Conservation (phyloP, 2,888 invertebrate genomes). For the Sthenelais limicola region DNA sequence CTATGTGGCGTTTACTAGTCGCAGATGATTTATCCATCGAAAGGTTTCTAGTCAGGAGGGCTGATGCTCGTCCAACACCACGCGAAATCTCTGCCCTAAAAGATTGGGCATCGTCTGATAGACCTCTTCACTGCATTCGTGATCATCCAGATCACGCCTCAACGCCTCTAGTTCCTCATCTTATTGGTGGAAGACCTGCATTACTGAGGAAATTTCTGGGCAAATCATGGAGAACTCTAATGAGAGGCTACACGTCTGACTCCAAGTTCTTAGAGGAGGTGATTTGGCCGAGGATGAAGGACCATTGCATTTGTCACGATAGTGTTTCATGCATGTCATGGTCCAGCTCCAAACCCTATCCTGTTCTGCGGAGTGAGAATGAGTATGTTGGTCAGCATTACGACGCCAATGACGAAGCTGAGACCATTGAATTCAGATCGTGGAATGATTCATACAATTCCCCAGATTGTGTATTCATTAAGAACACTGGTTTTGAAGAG, state of each 20-base stretch:
- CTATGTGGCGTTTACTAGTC: conserved; percentile 51
- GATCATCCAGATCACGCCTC: conserved; percentile 51
- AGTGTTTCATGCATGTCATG: conserved; percentile 52
- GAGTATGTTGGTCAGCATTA: conserved; percentile 51
- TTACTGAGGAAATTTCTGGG: conserved; percentile 21
- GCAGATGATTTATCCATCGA: conserved; percentile 50
- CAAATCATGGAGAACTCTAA: conserved; percentile 41
- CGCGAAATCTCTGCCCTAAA: conserved; percentile 49
- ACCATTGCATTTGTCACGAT: conserved; percentile 52
- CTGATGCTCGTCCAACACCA: conserved; percentile 49
- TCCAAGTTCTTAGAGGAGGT: conserved; percentile 43
- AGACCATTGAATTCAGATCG: conserved; percentile 2
- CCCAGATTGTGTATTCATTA: conserved; percentile 52
- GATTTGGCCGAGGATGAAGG: conserved; percentile 48
- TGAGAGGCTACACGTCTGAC: conserved; percentile 42
- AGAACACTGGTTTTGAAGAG: conserved; percentile 52
- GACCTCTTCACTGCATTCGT: conserved; percentile 51
- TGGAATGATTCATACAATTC: conserved; percentile 36
- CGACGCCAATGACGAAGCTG: conserved; percentile 52
- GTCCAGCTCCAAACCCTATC: conserved; percentile 47
- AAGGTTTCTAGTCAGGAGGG: conserved; percentile 50
- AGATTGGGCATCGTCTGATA: conserved; percentile 48
- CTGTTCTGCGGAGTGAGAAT: conserved; percentile 48
- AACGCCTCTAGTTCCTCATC: conserved; percentile 42
- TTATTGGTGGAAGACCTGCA: conserved; percentile 50